These are phyloP conservation scores for Capromys pilorides DNA, from an alignment of 2,797 vertebrate species.

Conservation along the genomic window DNA sequence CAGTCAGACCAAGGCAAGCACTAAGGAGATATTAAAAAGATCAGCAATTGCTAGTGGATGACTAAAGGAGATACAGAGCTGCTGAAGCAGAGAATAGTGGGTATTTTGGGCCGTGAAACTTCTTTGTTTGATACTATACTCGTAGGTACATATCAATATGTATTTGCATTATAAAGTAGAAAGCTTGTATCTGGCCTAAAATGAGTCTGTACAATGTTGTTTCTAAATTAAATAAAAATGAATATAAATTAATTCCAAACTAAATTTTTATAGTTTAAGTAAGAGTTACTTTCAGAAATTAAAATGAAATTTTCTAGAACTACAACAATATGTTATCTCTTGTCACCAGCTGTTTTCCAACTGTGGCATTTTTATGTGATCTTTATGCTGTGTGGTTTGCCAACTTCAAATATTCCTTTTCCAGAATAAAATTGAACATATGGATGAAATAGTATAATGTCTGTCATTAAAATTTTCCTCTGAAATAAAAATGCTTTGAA, in stretches of 20 bases:
- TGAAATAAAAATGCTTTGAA: slow-evolving; percentile 43
- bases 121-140: not conserved
- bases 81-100: not conserved
- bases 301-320: slow-evolving; percentile 19
- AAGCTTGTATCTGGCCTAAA: not conserved
- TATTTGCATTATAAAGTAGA: not conserved
- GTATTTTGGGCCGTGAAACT: not conserved
- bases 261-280: not conserved
- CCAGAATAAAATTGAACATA: slow-evolving; percentile 61
- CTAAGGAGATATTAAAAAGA: not conserved
- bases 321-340: slow-evolving; percentile 41
- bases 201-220: not conserved
- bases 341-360: slow-evolving; percentile 65
- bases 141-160: not conserved
- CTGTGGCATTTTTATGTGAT: slow-evolving; percentile 51
- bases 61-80: accelerated
- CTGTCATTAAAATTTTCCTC: slow-evolving; percentile 29
- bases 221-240: not conserved
- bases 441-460: slow-evolving; percentile 37
- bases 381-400: slow-evolving; percentile 15
- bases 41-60: accelerated
- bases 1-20: not conserved
- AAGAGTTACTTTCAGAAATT: not conserved
- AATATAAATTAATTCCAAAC: not conserved
- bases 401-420: slow-evolving; percentile 49